Evolutionary conservation across 2,888 invertebrate species (phyloP), one percentile per base, ranked within the genome.

Genomic region (Coenonympha arcania): DNA sequence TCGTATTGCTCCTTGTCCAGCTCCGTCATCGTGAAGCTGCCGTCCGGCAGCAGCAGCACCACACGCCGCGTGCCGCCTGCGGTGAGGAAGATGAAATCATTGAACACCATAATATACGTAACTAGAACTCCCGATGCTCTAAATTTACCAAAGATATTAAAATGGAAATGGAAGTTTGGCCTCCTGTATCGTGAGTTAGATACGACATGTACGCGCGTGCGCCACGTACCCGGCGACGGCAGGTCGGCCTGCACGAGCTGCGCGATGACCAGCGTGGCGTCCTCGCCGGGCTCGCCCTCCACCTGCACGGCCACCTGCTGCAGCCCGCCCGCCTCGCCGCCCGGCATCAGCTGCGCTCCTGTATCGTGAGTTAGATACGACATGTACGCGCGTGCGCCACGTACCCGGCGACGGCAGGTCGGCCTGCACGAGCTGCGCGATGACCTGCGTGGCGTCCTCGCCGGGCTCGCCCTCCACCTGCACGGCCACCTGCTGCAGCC

Each of bases 21-120:
- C 76, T 95, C 94, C 4, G 95, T 95, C 90, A 94, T 93, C 87
- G 95, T 94, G 54, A 94, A 88, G 66, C 92, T 93, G 56, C 95
- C 95, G 71, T 95, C 94, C 6, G 94, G 94, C 61, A 95, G 81
- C 65, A 94, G 84, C n/a, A 95, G 87, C 5, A 95, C 93, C 15
- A 95, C 94, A 72, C 93, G 90, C 64, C 94, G 88, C 15, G 93
- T 94, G 49, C 94, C 94, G 72, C 93, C 94, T 94, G 69, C 0
- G 18, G 40, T 33, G 24, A 24, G 3, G 22, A 37, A 44, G 6
- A 20, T 6, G 1, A 26, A 6, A 31, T 16, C n/a, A 30, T 2
- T 11, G 13, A 48, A n/a, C 16, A 15, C 9, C 11, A 13, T n/a
- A n/a, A n/a, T n/a, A n/a, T n/a, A n/a, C n/a, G n/a, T n/a, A n/a